Evolutionary conservation across 1,140 invertebrate species (phyloP).

Genomic region (Antheraea mylitta): DNA sequence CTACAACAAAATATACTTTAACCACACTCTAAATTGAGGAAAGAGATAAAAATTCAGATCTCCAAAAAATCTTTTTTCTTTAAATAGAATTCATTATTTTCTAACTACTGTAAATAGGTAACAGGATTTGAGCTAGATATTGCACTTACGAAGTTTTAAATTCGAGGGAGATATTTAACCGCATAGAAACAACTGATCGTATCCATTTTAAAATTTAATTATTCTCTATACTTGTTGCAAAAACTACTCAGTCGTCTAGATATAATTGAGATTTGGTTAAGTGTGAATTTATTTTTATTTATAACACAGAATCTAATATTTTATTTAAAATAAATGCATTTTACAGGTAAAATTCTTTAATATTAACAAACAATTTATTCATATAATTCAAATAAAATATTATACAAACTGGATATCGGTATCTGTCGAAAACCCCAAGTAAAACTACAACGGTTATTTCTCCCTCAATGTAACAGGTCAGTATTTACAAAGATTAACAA

Average conservation of each 20-base stretch:
- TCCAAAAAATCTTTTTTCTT: constrained; percentile 18
- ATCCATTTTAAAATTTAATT: not conserved
- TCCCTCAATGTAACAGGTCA: not conserved
- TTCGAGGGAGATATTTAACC: constrained; percentile 11
- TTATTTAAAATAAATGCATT: not conserved
- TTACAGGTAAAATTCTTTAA: not conserved
- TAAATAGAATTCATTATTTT: constrained; percentile 38
- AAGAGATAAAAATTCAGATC: constrained; percentile 33
- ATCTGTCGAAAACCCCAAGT: not conserved
- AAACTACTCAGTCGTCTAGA: not conserved
- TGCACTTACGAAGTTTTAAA: constrained; percentile 40
- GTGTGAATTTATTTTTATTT: not conserved
- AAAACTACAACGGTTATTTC: not conserved
- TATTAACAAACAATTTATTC: not conserved
- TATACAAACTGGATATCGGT: not conserved
- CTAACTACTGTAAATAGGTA: constrained; percentile 58
- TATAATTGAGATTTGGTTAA: not conserved
- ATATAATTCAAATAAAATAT: not conserved
- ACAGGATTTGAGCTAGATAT: constrained; percentile 59
- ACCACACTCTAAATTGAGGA: not conserved
- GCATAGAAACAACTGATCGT: too few species aligned
- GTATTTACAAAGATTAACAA: not conserved
- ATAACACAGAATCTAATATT: not conserved
- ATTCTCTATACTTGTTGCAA: not conserved
- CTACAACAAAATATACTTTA: constrained; percentile 15